Percentiles rank a stretch among this genome's conserved stretches.
Evolutionary conservation across 1,140 invertebrate genomes (phyloP).

Genomic region (Magallana angulata): DNA sequence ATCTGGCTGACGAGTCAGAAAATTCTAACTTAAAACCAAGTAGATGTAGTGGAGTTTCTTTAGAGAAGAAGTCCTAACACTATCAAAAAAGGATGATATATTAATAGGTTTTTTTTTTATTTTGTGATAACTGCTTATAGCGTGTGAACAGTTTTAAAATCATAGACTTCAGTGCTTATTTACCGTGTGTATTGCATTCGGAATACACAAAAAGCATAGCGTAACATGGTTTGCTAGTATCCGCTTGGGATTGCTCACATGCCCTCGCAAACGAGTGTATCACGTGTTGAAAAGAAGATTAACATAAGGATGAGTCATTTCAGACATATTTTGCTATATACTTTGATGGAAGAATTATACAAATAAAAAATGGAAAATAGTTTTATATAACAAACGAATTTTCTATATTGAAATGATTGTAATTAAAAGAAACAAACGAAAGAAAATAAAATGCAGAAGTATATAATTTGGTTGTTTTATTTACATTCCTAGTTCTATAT

Average conservation of each 20-base stretch:
- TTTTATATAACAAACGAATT: conserved; percentile 3
- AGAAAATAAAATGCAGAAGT: too few relatives aligned
- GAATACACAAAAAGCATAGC: neutral
- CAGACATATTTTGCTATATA: neutral
- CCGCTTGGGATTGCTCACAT: neutral
- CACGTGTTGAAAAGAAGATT: neutral
- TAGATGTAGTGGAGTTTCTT: conserved; percentile 24
- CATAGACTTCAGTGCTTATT: neutral
- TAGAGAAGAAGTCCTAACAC: neutral
- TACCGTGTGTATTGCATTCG: neutral
- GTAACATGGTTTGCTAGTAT: neutral
- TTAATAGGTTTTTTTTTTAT: neutral
- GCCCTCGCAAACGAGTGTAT: neutral
- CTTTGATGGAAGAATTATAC: neutral
- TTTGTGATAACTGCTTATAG: neutral
- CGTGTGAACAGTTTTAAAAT: neutral
- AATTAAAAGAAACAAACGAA: neutral
- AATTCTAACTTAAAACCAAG: conserved; percentile 25
- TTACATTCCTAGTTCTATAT: too few relatives aligned
- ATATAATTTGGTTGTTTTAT: too few relatives aligned
- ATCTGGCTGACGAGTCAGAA: conserved; percentile 23
- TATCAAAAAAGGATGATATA: neutral
- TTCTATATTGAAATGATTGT: neutral
- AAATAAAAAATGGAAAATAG: neutral
- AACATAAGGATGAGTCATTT: neutral